Conservation (phyloP, 2,113 vertebrate species). For the Pterophyllum scalare region DNA sequence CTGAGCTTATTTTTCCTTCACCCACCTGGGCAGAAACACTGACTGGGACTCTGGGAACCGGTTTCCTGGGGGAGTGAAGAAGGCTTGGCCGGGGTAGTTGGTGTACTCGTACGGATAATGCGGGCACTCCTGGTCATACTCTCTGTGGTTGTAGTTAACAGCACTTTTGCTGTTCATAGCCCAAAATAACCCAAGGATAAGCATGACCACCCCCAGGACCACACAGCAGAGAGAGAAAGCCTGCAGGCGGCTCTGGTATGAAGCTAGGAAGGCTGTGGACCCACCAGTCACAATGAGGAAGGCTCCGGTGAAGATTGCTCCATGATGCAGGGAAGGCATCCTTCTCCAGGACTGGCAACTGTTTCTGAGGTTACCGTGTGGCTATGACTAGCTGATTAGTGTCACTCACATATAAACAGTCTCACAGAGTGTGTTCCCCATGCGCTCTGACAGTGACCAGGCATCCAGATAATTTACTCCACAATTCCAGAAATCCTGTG, state of each 20-base stretch:
- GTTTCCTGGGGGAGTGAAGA: slow-evolving; percentile 76
- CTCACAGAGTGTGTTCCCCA: slow-evolving; percentile 33
- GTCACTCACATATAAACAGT: slow-evolving; percentile 47
- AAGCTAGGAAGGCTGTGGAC: slow-evolving; percentile 81
- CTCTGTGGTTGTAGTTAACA: slow-evolving; percentile 68
- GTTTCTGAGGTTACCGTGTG: slow-evolving; percentile 35
- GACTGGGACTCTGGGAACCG: slow-evolving; percentile 83
- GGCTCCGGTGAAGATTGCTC: slow-evolving; percentile 81
- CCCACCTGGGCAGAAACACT: slow-evolving; percentile 80
- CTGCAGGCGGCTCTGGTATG: slow-evolving; percentile 78
- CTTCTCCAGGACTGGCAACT: slow-evolving; percentile 40
- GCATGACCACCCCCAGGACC: slow-evolving; percentile 83
- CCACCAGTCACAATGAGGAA: slow-evolving; percentile 84
- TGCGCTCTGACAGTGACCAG: slow-evolving; percentile 41
- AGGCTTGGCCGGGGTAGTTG: slow-evolving; percentile 76
- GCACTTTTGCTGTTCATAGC: slow-evolving; percentile 81
- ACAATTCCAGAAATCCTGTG: slow-evolving; percentile 35
- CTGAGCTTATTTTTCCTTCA: neutral
- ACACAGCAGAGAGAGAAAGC: slow-evolving; percentile 85
- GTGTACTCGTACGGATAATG: slow-evolving; percentile 77
- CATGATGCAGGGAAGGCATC: slow-evolving; percentile 84
- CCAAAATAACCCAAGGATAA: slow-evolving; percentile 84
- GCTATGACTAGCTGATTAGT: slow-evolving; percentile 41
- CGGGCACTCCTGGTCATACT: slow-evolving; percentile 72
- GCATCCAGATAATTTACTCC: slow-evolving; percentile 43